These are phyloP conservation scores for Rhamphomyia laevipes DNA, from an alignment of 2,888 invertebrate species.

Conservation along the genomic window DNA sequence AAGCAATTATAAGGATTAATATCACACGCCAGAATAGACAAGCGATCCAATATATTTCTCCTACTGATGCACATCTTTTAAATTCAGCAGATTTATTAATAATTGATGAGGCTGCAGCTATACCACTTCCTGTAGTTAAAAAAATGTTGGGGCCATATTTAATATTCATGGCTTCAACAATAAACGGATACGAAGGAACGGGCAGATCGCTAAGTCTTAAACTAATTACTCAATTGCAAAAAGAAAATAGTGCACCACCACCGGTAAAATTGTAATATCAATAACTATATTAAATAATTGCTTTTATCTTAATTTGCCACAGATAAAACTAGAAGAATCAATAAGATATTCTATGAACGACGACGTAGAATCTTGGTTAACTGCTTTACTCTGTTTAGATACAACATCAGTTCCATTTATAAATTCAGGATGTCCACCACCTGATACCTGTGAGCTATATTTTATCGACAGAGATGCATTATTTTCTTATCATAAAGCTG, in stretches of 20 bases:
- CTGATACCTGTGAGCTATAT: slow-evolving; percentile 78
- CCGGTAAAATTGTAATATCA: slow-evolving; percentile 47
- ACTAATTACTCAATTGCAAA: slow-evolving; percentile 75
- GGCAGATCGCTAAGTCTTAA: slow-evolving; percentile 93
- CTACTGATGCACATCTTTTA: slow-evolving; percentile 76
- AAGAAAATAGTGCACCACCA: slow-evolving; percentile 46
- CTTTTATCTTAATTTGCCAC: slow-evolving; percentile 12
- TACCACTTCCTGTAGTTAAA: slow-evolving; percentile 86
- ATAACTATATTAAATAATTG: slow-evolving; percentile 44
- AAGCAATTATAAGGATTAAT: slow-evolving; percentile 88
- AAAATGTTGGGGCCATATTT: slow-evolving; percentile 82
- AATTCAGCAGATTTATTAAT: slow-evolving; percentile 90
- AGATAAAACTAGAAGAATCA: slow-evolving; percentile 81
- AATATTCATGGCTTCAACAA: slow-evolving; percentile 91
- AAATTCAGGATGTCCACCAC: slow-evolving; percentile 74
- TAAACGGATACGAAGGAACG: slow-evolving; percentile 97
- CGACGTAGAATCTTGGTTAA: slow-evolving; percentile 83
- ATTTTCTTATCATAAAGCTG: slow-evolving; percentile 92
- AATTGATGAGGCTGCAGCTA: slow-evolving; percentile 98
- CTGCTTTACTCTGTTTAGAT: slow-evolving; percentile 81
- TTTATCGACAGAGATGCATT: slow-evolving; percentile 84
- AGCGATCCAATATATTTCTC: slow-evolving; percentile 95
- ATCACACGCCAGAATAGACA: slow-evolving; percentile 83
- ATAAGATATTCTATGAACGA: slow-evolving; percentile 87
- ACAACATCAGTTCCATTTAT: slow-evolving; percentile 54